phyloP scores from a whole-genome alignment of 1,140 invertebrate species.

The Vanessa atalanta region DNA sequence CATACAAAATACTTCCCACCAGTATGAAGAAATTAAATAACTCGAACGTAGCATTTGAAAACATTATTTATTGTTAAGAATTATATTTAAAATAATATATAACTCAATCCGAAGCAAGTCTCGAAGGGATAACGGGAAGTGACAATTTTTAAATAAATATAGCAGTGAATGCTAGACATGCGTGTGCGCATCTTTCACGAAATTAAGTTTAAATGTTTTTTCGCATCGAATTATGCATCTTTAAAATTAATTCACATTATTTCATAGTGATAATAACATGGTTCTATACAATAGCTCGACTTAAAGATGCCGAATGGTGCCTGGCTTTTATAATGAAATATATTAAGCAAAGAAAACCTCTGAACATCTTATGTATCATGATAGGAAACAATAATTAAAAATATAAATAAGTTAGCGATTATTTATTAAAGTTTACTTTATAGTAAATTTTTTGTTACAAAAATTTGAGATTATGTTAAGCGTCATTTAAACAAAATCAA shows the following conservation, averaged over 20 bases:
- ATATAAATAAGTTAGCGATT: background rate
- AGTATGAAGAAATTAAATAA: too few relatives aligned
- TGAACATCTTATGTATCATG: background rate
- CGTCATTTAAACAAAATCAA: background rate
- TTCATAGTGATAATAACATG: conserved; percentile 4
- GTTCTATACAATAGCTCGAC: conserved; percentile 19
- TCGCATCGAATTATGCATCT: conserved; percentile 27
- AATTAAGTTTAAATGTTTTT: conserved; percentile 18
- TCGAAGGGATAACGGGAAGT: background rate
- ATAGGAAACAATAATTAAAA: background rate
- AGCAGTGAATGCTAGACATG: conserved; percentile 11
- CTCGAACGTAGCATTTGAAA: too few relatives aligned
- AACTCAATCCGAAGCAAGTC: too few relatives aligned
- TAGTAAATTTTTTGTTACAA: background rate
- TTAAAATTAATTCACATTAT: background rate
- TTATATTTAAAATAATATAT: too few relatives aligned
- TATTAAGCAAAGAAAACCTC: background rate
- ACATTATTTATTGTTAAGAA: too few relatives aligned
- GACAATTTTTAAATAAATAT: conserved; percentile 2
- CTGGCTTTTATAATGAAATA: conserved; percentile 52
- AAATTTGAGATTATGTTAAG: conserved; percentile 2
- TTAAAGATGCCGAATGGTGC: conserved; percentile 51
- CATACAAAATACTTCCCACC: too few relatives aligned
- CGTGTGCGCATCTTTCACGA: background rate
- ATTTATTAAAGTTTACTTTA: background rate